Conservation (phyloP, 2,888 invertebrate genomes). For the Cryptophagus acutangulus region DNA sequence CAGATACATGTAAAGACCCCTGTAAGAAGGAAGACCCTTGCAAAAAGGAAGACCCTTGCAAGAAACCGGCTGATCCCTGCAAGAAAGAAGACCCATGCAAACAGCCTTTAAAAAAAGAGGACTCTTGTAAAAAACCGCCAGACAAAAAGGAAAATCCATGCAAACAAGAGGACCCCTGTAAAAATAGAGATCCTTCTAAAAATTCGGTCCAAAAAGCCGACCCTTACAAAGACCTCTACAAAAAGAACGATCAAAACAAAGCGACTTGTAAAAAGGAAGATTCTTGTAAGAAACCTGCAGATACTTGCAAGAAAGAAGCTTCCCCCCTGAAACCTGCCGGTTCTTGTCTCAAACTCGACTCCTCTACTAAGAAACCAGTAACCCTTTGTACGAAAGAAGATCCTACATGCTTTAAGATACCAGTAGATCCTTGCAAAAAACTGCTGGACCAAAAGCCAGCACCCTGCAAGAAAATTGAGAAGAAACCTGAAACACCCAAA, state of each 20-base stretch:
- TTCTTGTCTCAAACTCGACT: constrained; percentile 1
- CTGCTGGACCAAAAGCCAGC: too few species aligned
- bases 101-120: constrained; percentile 16
- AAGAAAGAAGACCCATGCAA: background rate
- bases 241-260: background rate
- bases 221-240: constrained; percentile 4
- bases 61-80: background rate
- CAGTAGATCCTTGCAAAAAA: constrained; percentile 2
- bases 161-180: constrained; percentile 22
- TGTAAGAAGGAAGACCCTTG: constrained; percentile 22
- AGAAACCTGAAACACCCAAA: too few species aligned
- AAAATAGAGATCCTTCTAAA: constrained; percentile 16
- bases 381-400: constrained; percentile 7
- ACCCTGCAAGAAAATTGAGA: too few species aligned
- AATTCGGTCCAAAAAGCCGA: background rate
- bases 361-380: too few species aligned
- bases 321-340: background rate
- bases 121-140: constrained; percentile 13
- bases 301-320: constrained; percentile 5
- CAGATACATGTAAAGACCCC: constrained; percentile 3
- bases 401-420: background rate
- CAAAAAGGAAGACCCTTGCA: constrained; percentile 17
- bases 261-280: background rate
- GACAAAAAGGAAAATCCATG: constrained; percentile 3
- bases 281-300: background rate